Evolutionary conservation across 1,140 invertebrate genomes (phyloP), one percentile per base, ranked within the genome.

Genomic region (Pararge aegeria): DNA sequence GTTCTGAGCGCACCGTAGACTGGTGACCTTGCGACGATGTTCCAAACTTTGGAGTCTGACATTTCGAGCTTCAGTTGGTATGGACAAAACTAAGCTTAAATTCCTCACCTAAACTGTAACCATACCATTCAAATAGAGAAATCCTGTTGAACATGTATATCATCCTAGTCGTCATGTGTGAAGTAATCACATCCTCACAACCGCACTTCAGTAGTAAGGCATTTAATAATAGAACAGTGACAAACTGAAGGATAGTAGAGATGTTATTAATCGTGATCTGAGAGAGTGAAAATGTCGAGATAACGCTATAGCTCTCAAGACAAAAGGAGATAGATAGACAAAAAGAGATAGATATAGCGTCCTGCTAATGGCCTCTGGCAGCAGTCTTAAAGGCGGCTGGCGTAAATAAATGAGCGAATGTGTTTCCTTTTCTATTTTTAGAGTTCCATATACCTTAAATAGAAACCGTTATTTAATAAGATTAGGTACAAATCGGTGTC

Each of bases 331-430:
- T 19, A 48, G 40, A 55, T 48, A 29, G 13, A 55, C 34, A 48
- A 55, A 55, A 55, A 46, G 54, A 55, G 54, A 55, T 34, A 58
- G 48, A 51, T 58, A 38, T 24, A 51, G 63, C 56, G 63, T 76
- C 76, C 78, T 75, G 69, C 76, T 85, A 83, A 81, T 83, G 75
- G 77, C 70, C 65, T 27, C 61, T 56, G 70, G 70, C 75, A 79
- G 74, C 71, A 80, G 74, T 71, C 74, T 66, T 69, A 75, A 76
- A 82, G 76, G 79, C 74, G 59, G 67, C 69, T 61, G 72, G 82
- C 75, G 68, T 81, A 81, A 85, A 83, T 83, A 85, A 85, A 83
- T 80, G 76, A 82, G 74, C 65, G 77, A 75, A 75, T 75, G 73
- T 78, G 76, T 76, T 74, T 79, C 75, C 68, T 77, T 75, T 73